These are phyloP conservation scores for Trachythela sp. DNA, from an alignment of 64 coral and sea anemone species.

Conservation along the genomic window DNA sequence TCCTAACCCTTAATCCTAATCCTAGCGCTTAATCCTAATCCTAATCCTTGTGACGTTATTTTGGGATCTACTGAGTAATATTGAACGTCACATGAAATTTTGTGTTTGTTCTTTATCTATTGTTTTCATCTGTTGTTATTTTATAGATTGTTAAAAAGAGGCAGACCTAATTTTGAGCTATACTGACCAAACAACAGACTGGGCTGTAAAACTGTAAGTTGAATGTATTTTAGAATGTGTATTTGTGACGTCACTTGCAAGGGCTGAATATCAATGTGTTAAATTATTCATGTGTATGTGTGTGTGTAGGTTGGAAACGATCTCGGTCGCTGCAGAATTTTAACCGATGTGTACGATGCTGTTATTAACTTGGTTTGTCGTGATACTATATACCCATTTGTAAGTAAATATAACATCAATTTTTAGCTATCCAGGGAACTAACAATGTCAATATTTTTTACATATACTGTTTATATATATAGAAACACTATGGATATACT, in stretches of 20 bases:
- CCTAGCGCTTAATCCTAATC: too few relatives aligned
- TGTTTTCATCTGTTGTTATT: not conserved
- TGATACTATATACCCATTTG: conserved; percentile 75
- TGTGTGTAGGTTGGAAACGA: conserved; percentile 51
- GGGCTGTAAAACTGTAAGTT: not conserved
- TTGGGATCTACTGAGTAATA: too few relatives aligned
- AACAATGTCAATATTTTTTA: too few relatives aligned
- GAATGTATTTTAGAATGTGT: too few relatives aligned
- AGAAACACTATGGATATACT: too few relatives aligned
- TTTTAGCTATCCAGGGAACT: too few relatives aligned
- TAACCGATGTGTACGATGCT: conserved; percentile 81
- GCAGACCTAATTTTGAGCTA: not conserved
- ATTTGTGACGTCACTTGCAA: too few relatives aligned
- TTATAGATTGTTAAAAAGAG: not conserved
- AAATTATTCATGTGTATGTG: not conserved
- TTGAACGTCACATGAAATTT: too few relatives aligned
- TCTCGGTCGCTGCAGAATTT: conserved; percentile 65
- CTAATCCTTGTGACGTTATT: too few relatives aligned
- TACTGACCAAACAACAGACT: not conserved
- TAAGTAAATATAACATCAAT: conserved; percentile 46
- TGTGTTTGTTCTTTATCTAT: not conserved
- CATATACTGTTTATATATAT: too few relatives aligned
- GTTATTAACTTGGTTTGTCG: conserved; percentile 59
- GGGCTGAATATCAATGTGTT: too few relatives aligned
- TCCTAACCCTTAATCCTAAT: too few relatives aligned